phyloP scores from a whole-genome alignment of 2,888 invertebrate species.

The Drosophila acutilabella region DNA sequence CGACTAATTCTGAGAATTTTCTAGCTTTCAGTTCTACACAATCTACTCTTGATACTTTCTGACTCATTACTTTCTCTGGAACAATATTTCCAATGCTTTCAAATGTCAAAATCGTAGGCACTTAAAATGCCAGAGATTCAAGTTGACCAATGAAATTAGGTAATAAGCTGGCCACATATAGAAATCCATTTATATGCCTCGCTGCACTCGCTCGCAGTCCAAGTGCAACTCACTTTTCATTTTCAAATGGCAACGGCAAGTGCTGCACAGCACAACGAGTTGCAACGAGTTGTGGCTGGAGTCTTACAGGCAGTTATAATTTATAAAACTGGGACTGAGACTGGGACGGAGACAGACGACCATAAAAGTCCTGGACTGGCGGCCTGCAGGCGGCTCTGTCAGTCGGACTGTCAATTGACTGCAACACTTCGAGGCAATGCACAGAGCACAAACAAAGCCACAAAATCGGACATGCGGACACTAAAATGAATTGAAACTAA shows the following conservation, averaged over 20 bases:
- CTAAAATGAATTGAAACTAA: conserved; percentile 82
- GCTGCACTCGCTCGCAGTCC: conserved; percentile 34
- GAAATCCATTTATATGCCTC: conserved; percentile 56
- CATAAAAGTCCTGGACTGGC: conserved; percentile 76
- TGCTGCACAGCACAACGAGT: conserved; percentile 55
- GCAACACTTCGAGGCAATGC: conserved; percentile 70
- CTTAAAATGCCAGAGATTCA: conserved; percentile 71
- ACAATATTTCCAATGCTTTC: conserved; percentile 29
- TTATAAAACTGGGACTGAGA: conserved; percentile 65
- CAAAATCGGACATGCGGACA: conserved; percentile 69
- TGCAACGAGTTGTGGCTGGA: conserved; percentile 21
- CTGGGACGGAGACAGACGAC: conserved; percentile 58
- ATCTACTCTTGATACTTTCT: too few species aligned
- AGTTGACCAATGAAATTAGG: conserved; percentile 73
- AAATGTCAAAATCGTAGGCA: conserved; percentile 63
- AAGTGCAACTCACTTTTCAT: conserved; percentile 76
- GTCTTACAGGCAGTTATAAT: conserved; percentile 64
- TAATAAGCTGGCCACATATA: conserved; percentile 74
- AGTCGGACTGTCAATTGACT: conserved; percentile 79
- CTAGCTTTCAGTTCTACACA: too few species aligned
- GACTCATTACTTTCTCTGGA: conserved; percentile 30
- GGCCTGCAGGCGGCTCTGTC: conserved; percentile 78
- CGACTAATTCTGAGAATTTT: too few species aligned
- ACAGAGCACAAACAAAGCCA: conserved; percentile 73
- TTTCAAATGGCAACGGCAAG: conserved; percentile 79